These are phyloP conservation scores for Aviceda subcristata DNA, from an alignment of 2,113 vertebrate species.

Conservation along the genomic window DNA sequence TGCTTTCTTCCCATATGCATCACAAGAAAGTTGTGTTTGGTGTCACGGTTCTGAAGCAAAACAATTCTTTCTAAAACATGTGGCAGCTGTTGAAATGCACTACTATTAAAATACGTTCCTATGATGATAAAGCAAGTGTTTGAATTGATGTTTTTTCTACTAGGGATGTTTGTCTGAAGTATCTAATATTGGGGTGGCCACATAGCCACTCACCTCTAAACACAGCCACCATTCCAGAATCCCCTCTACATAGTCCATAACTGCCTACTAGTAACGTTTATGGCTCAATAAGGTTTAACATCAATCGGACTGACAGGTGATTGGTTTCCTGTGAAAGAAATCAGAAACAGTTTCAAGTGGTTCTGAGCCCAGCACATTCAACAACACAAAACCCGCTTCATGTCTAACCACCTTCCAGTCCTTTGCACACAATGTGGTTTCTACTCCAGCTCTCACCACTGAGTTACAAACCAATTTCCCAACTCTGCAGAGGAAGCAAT, in stretches of 20 bases:
- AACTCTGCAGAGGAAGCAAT: not conserved
- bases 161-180: not conserved
- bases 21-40: not conserved
- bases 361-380: not conserved
- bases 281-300: not conserved
- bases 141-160: not conserved
- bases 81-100: not conserved
- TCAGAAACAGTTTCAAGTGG: not conserved
- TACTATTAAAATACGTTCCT: not conserved
- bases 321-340: not conserved
- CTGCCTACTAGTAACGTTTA: not conserved
- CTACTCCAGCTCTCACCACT: not conserved
- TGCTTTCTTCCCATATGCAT: not conserved
- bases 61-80: not conserved
- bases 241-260: not conserved
- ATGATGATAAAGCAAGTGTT: not conserved
- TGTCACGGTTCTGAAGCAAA: not conserved
- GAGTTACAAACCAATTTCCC: not conserved
- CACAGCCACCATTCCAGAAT: not conserved
- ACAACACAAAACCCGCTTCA: not conserved
- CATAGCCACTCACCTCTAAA: not conserved
- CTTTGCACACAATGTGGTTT: not conserved
- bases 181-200: not conserved
- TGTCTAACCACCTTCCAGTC: not conserved
- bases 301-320: not conserved